A percentile compares a stretch with the other conserved stretches of the same genome.
phyloP scores from a whole-genome alignment of 2,888 invertebrate species.

The Cryptocephalus primarius region DNA sequence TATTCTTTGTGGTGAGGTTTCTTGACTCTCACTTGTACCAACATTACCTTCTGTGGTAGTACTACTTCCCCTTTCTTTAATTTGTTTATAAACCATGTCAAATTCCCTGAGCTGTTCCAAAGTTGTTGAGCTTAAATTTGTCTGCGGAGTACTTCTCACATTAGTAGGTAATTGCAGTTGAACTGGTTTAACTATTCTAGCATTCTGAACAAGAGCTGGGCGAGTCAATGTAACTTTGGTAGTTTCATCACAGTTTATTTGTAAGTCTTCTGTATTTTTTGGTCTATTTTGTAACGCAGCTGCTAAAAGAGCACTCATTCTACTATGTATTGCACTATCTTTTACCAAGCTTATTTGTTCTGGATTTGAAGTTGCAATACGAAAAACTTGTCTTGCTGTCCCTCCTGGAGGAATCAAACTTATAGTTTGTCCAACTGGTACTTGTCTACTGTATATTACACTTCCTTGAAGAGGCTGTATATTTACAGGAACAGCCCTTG shows the following conservation, averaged over 20 bases:
- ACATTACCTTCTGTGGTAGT: conserved; percentile 26
- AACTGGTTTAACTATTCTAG: conserved; percentile 44
- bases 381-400: conserved; percentile 32
- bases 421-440: conserved; percentile 52
- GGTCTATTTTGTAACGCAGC: conserved; percentile 37
- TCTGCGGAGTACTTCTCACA: conserved; percentile 43
- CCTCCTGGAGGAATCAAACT: conserved; percentile 42
- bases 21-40: conserved; percentile 22
- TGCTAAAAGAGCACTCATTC: conserved; percentile 38
- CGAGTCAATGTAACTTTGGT: conserved; percentile 23
- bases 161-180: conserved; percentile 49
- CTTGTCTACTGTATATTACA: conserved; percentile 62
- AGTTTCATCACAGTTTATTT: conserved; percentile 16
- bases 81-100: conserved; percentile 70
- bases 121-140: conserved; percentile 63
- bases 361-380: conserved; percentile 35
- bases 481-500: conserved; percentile 44
- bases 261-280: conserved; percentile 23
- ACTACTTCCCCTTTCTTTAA: conserved; percentile 63
- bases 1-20: conserved; percentile 37
- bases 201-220: conserved; percentile 45
- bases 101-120: conserved; percentile 69
- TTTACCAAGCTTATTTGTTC: conserved; percentile 36
- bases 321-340: conserved; percentile 38
- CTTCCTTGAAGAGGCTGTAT: conserved; percentile 54